Base-by-base conservation (phyloP, 2,888 invertebrate genomes). In the Trichopria drosophilae region DNA sequence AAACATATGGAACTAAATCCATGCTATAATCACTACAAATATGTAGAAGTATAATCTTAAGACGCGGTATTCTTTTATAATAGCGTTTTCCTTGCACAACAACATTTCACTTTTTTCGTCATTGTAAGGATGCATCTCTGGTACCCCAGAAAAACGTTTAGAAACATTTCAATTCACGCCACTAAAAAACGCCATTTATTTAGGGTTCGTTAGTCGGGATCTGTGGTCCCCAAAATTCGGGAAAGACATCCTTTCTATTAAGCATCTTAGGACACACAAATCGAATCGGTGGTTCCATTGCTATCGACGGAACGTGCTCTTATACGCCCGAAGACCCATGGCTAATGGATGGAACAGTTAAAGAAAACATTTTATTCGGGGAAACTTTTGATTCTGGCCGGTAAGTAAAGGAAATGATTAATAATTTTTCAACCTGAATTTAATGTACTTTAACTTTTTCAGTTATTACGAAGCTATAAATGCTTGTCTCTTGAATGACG, bases 321-420 rank as follows among this genome's bases (percentile, higher is more conserved):
- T 81, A 79, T 63, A 79, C 78, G n/a, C 68, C 79, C 4, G 79
- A 80, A 59, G 72, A 77, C 29, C 76, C 84, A 1, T 84, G 84
- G 83, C 76, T 84, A 16, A 80, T 83, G 66, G 80, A 82, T 26
- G 82, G 81, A 4, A 81, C 81, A 9, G 66, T 85, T 1, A 73
- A 79, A 52, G 81, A 84, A 37, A 85, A 85, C 68, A 80, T 85
- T 51, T 59, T 80, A 2, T 82, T 85, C 66, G 83, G 82, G 15
- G 76, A 77, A 50, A 59, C 61, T 4, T 82, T 78, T 63, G 79
- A 82, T 53, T 71, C 78, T 31, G 72, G 74, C 18, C 76, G 75
- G 67, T 66, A 52, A 39, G 44, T 22, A n/a, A 32, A 24, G 10
- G 10, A 24, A 24, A 24, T 24, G 24, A 6, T 24, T 24, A 24